A percentile compares a stretch with the other conserved stretches of the same genome.
These are phyloP conservation scores for Acyrthosiphon pisum DNA, from an alignment of 1,140 invertebrate genomes.

Conservation along the genomic window DNA sequence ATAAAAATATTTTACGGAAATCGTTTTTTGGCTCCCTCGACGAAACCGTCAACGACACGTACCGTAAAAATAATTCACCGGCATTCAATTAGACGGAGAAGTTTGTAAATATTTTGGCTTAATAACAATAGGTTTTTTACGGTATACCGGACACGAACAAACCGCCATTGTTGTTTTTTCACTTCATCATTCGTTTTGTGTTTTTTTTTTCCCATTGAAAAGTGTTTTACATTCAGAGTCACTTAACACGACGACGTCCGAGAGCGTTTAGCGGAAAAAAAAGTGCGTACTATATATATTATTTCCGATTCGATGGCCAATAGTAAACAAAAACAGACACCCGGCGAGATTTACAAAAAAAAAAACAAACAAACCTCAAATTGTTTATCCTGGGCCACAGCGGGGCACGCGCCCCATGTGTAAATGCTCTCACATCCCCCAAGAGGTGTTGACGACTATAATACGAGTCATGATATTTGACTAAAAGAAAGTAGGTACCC, in stretches of 20 bases:
- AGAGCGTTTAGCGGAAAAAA: conserved; percentile 29
- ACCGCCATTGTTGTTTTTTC: conserved; percentile 57
- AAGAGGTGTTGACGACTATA: background rate
- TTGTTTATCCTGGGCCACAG: conserved; percentile 37
- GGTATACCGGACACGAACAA: conserved; percentile 57
- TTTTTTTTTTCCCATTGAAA: conserved; percentile 52
- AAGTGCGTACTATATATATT: conserved; percentile 3
- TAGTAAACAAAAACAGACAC: conserved; percentile 47
- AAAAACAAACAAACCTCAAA: background rate
- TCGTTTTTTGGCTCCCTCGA: conserved; percentile 52
- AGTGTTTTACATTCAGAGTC: conserved; percentile 55
- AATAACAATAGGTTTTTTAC: conserved; percentile 57
- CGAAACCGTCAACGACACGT: conserved; percentile 56
- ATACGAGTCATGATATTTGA: background rate
- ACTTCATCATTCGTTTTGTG: conserved; percentile 53
- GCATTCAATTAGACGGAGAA: conserved; percentile 56
- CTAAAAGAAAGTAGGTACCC: background rate
- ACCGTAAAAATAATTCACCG: conserved; percentile 55
- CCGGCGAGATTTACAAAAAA: conserved; percentile 21
- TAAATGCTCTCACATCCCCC: background rate
- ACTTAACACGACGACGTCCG: conserved; percentile 45
- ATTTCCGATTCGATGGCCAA: conserved; percentile 49
- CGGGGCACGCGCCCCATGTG: conserved; percentile 32
- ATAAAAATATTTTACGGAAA: conserved; percentile 8
- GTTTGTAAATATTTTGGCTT: conserved; percentile 57